phyloP scores from a whole-genome alignment of 2,888 invertebrate genomes.

The Plemyria rubiginata region DNA sequence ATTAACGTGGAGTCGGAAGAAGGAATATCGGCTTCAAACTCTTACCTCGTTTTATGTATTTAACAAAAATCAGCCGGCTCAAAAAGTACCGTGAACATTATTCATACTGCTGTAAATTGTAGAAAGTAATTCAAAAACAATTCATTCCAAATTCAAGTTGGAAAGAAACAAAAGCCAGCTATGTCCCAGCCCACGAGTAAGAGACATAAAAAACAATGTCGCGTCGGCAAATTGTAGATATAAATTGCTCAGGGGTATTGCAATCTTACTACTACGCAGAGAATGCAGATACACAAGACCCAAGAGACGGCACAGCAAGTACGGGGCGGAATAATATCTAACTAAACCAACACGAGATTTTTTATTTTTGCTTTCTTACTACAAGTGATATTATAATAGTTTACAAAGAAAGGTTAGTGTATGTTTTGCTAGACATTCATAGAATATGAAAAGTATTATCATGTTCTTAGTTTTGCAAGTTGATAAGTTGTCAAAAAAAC shows the following conservation, averaged over 20 bases:
- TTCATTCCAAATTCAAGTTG: constrained; percentile 5
- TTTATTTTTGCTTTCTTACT: neutral
- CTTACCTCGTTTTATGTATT: too few relatives aligned
- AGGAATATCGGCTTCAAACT: too few relatives aligned
- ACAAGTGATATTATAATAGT: neutral
- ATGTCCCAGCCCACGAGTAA: constrained; percentile 11
- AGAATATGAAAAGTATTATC: too few relatives aligned
- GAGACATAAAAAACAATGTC: constrained; percentile 27
- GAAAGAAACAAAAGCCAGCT: constrained; percentile 14
- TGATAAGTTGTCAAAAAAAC: too few relatives aligned
- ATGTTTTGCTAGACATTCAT: too few relatives aligned
- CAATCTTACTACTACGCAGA: constrained; percentile 24
- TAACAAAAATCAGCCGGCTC: too few relatives aligned
- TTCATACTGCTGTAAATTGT: too few relatives aligned
- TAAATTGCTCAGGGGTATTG: constrained; percentile 29
- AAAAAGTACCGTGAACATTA: too few relatives aligned
- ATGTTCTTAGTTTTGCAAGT: too few relatives aligned
- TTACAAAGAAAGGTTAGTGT: too few relatives aligned
- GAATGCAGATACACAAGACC: constrained; percentile 27
- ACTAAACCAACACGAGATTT: neutral
- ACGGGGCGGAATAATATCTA: neutral
- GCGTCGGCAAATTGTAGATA: constrained; percentile 26
- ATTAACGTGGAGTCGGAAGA: too few relatives aligned
- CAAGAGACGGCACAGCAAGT: constrained; percentile 8
- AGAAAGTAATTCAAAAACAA: too few relatives aligned